Evolutionary conservation across 2,113 vertebrate genomes (phyloP).

Genomic region (Calyptomena viridis): DNA sequence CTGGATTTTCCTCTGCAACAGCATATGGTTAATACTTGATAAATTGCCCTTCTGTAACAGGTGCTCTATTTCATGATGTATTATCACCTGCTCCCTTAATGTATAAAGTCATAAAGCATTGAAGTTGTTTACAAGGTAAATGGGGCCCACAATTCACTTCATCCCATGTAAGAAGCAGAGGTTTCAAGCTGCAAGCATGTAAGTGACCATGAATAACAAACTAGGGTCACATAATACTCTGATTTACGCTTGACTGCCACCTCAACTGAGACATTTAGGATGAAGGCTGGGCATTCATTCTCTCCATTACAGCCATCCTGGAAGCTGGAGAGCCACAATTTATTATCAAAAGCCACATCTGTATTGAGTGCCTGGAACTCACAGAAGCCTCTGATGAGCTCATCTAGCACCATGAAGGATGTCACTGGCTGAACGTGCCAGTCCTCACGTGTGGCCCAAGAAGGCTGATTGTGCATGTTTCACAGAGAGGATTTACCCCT

Average conservation of each 20-base stretch:
- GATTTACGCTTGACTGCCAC: neutral
- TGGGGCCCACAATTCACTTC: neutral
- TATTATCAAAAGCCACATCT: neutral
- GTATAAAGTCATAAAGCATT: neutral
- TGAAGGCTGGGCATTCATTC: neutral
- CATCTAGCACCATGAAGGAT: neutral
- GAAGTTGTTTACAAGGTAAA: slow-evolving; percentile 1
- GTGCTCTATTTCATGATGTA: neutral
- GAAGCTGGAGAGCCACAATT: neutral
- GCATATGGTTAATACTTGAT: neutral
- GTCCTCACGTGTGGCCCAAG: neutral
- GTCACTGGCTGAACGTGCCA: neutral
- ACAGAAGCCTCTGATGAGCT: neutral
- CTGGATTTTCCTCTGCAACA: neutral
- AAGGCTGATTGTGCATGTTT: neutral
- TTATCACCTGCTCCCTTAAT: neutral
- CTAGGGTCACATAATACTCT: neutral
- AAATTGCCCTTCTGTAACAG: neutral
- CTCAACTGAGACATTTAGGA: neutral
- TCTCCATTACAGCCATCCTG: accelerated
- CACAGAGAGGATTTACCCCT: neutral
- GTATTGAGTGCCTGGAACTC: neutral
- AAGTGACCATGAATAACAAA: neutral
- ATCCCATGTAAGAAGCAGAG: neutral
- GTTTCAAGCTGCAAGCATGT: neutral